These are phyloP conservation scores for Alaudala cheleensis DNA, from an alignment of 2,113 vertebrate genomes.

Conservation along the genomic window DNA sequence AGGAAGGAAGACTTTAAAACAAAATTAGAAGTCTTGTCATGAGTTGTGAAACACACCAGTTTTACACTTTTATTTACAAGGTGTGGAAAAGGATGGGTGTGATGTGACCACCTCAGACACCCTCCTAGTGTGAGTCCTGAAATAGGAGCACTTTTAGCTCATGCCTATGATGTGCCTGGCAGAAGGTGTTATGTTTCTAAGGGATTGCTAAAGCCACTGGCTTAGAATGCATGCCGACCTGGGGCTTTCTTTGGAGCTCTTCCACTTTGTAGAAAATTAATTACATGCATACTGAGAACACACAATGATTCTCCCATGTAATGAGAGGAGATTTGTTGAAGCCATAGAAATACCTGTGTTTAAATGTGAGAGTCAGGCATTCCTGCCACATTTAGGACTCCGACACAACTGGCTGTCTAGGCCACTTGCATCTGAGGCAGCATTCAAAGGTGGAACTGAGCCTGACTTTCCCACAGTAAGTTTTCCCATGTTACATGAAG, in stretches of 20 bases:
- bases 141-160: not conserved
- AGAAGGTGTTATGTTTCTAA: slow-evolving; percentile 4
- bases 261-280: slow-evolving; percentile 46
- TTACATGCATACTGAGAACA: not conserved
- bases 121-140: not conserved
- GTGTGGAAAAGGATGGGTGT: not conserved
- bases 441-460: not conserved
- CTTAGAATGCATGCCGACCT: not conserved
- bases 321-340: not conserved
- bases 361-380: not conserved
- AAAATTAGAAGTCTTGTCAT: not conserved
- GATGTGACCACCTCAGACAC: not conserved
- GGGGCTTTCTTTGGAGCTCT: slow-evolving; percentile 36
- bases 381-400: not conserved
- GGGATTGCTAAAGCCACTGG: not conserved
- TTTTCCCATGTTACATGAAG: not conserved
- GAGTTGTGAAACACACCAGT: not conserved
- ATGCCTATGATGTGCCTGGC: not conserved
- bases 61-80: rapidly evolving
- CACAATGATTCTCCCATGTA: not conserved
- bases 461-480: not conserved
- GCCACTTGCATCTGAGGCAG: not conserved
- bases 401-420: not conserved
- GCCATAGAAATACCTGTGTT: not conserved
- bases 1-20: not conserved